Conservation (phyloP, 2,888 invertebrate genomes). For the Drosophila histrio region DNA sequence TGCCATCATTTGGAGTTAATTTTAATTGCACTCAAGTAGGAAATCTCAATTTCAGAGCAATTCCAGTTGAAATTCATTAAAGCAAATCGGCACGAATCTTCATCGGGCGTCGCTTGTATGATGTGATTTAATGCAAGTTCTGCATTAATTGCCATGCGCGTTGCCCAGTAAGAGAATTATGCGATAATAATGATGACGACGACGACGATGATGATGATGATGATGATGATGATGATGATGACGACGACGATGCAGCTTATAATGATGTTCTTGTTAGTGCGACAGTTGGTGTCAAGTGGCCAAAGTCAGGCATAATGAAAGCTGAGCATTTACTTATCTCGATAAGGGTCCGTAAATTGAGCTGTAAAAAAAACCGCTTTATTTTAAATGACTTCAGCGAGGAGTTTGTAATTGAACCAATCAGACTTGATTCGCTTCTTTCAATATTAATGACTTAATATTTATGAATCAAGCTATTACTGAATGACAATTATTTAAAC, state of each 20-base stretch:
- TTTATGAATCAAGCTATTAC: too few species aligned
- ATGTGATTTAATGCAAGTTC: constrained; percentile 59
- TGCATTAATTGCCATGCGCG: constrained; percentile 55
- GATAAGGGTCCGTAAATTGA: constrained; percentile 20
- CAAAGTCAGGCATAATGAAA: constrained; percentile 15
- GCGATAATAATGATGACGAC: constrained; percentile 1
- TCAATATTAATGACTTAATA: not conserved
- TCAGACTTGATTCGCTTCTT: not conserved
- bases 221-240: constrained; percentile 3
- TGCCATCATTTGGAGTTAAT: constrained; percentile 67
- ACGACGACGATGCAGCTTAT: constrained; percentile 10
- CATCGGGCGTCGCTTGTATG: constrained; percentile 32
- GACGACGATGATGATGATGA: not conserved
- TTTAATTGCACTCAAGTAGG: constrained; percentile 77
- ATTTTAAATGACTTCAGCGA: constrained; percentile 2
- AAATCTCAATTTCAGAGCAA: constrained; percentile 77
- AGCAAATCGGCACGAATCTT: constrained; percentile 61
- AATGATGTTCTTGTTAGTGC: constrained; percentile 26
- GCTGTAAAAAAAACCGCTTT: constrained; percentile 11
- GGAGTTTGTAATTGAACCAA: not conserved
- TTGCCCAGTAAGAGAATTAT: constrained; percentile 4
- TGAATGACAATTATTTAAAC: too few species aligned
- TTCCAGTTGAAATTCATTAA: constrained; percentile 59
- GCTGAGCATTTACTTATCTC: constrained; percentile 11
- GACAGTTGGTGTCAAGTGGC: constrained; percentile 39